Base-by-base conservation (phyloP, 2,797 vertebrate genomes). In the Sebastes matsubarae region DNA sequence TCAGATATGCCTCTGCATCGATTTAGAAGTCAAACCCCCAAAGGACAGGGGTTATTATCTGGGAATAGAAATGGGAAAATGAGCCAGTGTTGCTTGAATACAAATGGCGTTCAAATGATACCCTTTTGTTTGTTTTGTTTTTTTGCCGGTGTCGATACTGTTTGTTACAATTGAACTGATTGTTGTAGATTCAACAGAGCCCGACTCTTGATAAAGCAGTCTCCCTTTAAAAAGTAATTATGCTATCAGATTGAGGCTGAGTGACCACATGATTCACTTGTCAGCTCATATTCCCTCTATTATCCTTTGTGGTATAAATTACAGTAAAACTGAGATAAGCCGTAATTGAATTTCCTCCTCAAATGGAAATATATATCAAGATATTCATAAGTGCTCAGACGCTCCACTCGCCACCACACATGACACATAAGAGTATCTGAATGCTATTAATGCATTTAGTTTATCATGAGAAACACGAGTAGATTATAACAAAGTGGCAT, bases 281-380 rank as follows among this genome's bases (percentile, higher is more conserved):
- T 74, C 80, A 36, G 85, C 83, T 94, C 88, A 75, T 76, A 79
- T 93, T 89, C 79, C 84, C 52, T 77, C 58, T 65, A 38, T 88
- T 84, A 83, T 88, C 79, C 74, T 86, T 68, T 82, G 88, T 75
- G 87, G 88, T 84, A 52, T 81, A 68, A 87, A 87, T 92, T 89
- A 92, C 90, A 83, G 91, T 93, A 93, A 91, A 87, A 46, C 80
- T 42, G 29, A 90, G 93, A 95, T 95, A 90, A 92, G 87, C 36
- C 13, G 8, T 92, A 93, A 94, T 91, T 90, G 72, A 90, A 93
- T 95, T 94, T 93, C 87, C 91, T 11, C 5, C 79, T 84, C 46
- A 46, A 78, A 84, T 65, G 81, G 86, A 89, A 93, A 92, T 61
- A 72, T 75, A 67, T 65, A 87, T 87, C 38, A 57, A 81, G 81